A percentile compares a stretch with the other conserved stretches of the same genome.
phyloP scores from a whole-genome alignment of 2,797 vertebrate genomes.

The Podarcis lilfordi region DNA sequence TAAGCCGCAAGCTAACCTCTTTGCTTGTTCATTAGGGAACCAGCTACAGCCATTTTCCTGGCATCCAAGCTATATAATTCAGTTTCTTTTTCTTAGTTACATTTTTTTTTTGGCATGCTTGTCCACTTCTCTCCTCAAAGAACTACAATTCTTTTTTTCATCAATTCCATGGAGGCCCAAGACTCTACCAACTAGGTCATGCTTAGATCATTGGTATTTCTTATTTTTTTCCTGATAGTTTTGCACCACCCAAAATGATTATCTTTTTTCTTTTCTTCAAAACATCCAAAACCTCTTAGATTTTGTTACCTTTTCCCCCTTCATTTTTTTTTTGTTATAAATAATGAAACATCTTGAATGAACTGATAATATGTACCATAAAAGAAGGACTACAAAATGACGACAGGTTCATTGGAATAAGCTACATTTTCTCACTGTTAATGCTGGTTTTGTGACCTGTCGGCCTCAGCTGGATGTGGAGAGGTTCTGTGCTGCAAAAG shows the following conservation, averaged over 20 bases:
- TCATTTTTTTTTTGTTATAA: not conserved
- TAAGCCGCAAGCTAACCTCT: not conserved
- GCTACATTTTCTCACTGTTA: not conserved
- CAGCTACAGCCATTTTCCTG: not conserved
- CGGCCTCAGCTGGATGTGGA: not conserved
- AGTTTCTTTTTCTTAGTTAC: not conserved
- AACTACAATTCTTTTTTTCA: too few species aligned
- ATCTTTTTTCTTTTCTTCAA: not conserved
- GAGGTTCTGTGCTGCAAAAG: not conserved
- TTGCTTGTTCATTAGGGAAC: not conserved
- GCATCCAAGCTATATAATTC: not conserved
- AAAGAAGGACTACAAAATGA: not conserved
- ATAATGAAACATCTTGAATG: not conserved
- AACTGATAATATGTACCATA: not conserved
- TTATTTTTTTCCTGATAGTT: not conserved
- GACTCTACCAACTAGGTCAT: not conserved
- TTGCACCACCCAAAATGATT: not conserved
- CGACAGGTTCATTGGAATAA: not conserved
- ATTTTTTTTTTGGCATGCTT: not conserved
- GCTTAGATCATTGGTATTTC: not conserved
- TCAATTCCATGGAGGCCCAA: not conserved
- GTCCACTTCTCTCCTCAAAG: not conserved
- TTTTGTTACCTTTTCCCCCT: not conserved
- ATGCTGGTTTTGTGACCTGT: not conserved
- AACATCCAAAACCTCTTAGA: not conserved